Evolutionary conservation across 2,797 vertebrate genomes (phyloP).

Genomic region (Melanotaenia maccullochi): DNA sequence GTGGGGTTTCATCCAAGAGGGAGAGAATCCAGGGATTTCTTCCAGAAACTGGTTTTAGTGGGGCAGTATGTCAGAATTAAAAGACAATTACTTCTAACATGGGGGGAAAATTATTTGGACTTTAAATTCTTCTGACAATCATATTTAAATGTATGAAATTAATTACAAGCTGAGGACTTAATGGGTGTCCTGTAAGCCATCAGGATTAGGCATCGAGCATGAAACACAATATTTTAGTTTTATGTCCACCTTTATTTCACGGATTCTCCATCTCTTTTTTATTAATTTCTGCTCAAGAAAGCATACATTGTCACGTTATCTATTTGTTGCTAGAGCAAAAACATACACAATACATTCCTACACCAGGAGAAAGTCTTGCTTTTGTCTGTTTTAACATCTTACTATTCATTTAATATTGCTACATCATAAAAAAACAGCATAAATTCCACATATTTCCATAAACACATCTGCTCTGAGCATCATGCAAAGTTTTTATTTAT

Average conservation of each 20-base stretch:
- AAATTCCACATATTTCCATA: neutral
- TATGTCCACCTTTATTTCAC: neutral
- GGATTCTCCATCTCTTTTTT: neutral
- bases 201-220: neutral
- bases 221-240: slow-evolving; percentile 1
- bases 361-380: neutral
- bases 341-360: neutral
- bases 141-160: neutral
- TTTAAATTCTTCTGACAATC: neutral
- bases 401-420: neutral
- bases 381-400: neutral
- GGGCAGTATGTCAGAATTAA: too few species aligned
- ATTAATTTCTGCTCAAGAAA: too few species aligned
- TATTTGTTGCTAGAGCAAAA: neutral
- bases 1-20: slow-evolving; percentile 18
- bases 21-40: slow-evolving; percentile 25
- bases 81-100: too few species aligned
- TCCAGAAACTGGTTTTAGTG: neutral
- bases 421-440: neutral
- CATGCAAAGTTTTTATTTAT: neutral
- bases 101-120: too few species aligned
- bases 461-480: neutral
- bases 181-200: neutral
- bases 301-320: neutral
- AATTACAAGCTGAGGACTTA: neutral